These are phyloP conservation scores for Gadus chalcogrammus DNA, from an alignment of 2,113 vertebrate species.

Conservation along the genomic window DNA sequence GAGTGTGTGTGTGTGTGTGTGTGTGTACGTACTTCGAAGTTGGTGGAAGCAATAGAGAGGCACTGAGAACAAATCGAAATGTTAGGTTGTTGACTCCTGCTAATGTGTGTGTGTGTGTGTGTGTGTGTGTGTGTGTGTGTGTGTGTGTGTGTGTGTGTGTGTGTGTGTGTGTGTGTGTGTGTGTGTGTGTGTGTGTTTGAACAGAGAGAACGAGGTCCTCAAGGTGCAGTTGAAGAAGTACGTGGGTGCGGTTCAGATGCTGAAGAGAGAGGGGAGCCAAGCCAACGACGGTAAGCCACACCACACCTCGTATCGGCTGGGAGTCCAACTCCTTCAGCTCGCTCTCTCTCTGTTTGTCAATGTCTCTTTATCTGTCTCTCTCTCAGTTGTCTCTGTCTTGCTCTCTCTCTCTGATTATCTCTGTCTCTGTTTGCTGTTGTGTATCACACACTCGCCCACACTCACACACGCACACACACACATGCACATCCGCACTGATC, in stretches of 20 bases:
- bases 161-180: background rate
- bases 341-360: no score
- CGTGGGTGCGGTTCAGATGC: slow-evolving; percentile 98
- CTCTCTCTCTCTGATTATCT: background rate
- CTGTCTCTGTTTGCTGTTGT: no score
- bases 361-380: no score
- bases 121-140: slow-evolving; percentile 4
- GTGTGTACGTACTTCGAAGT: no score
- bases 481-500: background rate
- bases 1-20: no score
- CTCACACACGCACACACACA: background rate
- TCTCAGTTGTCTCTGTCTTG: no score
- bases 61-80: no score
- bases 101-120: slow-evolving; percentile 22
- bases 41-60: no score
- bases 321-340: no score
- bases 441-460: slow-evolving; percentile 17
- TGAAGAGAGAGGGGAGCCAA: slow-evolving; percentile 91
- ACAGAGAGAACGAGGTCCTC: slow-evolving; percentile 96
- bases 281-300: slow-evolving; percentile 80
- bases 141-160: slow-evolving; percentile 25
- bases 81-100: no score
- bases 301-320: background rate
- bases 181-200: slow-evolving; percentile 31
- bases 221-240: slow-evolving; percentile 99